Percentiles rank a stretch among this genome's conserved stretches.
phyloP scores from a whole-genome alignment of 2,113 vertebrate genomes.

The Tiliqua scincoides region DNA sequence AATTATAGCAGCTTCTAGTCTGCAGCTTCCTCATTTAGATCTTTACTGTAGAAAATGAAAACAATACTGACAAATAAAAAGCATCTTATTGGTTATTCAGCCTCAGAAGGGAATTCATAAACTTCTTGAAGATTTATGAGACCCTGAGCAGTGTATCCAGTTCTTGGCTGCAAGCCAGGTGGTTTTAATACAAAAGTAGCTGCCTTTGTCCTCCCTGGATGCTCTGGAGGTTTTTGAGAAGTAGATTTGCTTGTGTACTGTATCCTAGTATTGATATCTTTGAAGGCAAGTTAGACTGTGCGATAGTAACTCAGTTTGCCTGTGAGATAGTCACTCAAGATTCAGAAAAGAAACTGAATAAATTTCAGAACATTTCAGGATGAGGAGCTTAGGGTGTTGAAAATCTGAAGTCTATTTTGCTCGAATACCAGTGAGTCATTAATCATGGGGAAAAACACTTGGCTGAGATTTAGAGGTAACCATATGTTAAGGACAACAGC shows the following conservation, averaged over 20 bases:
- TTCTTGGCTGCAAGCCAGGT: constrained; percentile 3
- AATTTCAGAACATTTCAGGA: not conserved
- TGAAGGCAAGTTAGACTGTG: not conserved
- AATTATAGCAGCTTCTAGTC: constrained; percentile 65
- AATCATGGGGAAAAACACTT: not conserved
- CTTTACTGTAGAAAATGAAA: constrained; percentile 21
- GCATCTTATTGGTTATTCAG: constrained; percentile 41
- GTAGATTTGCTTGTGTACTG: not conserved
- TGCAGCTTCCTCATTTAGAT: constrained; percentile 47
- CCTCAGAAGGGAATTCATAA: constrained; percentile 40
- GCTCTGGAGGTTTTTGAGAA: not conserved
- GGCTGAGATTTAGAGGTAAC: not conserved
- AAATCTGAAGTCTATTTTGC: not conserved
- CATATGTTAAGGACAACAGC: not conserved
- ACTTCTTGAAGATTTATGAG: constrained; percentile 39
- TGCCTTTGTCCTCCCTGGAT: not conserved
- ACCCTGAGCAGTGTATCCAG: constrained; percentile 2
- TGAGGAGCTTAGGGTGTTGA: not conserved
- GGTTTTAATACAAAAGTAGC: not conserved
- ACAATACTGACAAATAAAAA: constrained; percentile 37
- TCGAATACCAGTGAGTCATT: not conserved
- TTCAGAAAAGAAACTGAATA: not conserved
- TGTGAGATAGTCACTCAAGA: not conserved
- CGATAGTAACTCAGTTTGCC: not conserved
- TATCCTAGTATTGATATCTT: not conserved